Evolutionary conservation across 64 coral and sea anemone species (phyloP).

Genomic region (Porites lutea): DNA sequence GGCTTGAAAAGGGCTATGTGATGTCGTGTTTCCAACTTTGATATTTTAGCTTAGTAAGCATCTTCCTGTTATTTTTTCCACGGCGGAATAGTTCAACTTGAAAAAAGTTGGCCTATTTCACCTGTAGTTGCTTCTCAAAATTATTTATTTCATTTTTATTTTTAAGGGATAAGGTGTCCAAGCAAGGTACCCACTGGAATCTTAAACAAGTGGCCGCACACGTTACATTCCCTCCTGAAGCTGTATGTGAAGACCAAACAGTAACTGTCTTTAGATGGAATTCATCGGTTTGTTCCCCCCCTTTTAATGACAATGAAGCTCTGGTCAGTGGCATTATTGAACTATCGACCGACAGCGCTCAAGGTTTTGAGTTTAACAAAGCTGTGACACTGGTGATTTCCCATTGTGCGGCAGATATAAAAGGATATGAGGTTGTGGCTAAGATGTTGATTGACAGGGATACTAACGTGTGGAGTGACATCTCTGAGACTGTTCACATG

Average conservation of each 20-base stretch:
- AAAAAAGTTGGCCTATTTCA: too few species aligned
- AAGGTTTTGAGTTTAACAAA: not conserved
- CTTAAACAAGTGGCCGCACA: not conserved
- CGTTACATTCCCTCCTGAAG: not conserved
- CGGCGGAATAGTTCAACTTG: too few species aligned
- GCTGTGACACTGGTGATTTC: not conserved
- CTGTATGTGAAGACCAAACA: not conserved
- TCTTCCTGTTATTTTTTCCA: too few species aligned
- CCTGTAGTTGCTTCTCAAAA: too few species aligned
- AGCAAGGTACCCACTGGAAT: slow-evolving; percentile 5
- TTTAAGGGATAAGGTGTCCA: not conserved
- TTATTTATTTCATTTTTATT: not conserved
- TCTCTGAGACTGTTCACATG: not conserved
- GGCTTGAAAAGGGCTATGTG: too few species aligned
- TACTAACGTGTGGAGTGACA: not conserved
- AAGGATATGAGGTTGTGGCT: slow-evolving; percentile 10
- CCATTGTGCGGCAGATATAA: not conserved
- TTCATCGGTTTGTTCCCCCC: not conserved
- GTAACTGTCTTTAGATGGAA: slow-evolving; percentile 2
- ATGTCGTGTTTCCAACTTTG: too few species aligned
- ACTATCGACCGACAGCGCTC: not conserved
- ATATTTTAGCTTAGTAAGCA: too few species aligned
- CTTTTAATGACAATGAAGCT: not conserved
- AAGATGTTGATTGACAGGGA: slow-evolving; percentile 4
- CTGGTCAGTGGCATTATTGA: not conserved